These are phyloP conservation scores for Laspeyria flexula DNA, from an alignment of 2,888 invertebrate species.

Conservation along the genomic window DNA sequence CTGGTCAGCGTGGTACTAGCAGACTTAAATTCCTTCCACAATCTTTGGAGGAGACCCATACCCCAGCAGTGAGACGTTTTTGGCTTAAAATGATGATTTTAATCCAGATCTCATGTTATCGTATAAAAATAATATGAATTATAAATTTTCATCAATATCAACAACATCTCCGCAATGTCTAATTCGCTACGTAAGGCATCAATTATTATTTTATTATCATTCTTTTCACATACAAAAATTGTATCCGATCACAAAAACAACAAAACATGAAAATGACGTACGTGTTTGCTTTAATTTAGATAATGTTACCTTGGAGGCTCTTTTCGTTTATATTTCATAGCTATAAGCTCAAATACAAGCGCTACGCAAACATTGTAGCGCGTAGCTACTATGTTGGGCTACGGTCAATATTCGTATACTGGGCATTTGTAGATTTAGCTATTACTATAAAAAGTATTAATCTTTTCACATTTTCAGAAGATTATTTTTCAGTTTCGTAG, in stretches of 20 bases:
- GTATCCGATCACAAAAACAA: not conserved
- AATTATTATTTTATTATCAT: not conserved
- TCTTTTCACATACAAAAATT: not conserved
- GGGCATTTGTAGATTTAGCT: no score
- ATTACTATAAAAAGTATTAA: no score
- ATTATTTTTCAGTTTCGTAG: not conserved
- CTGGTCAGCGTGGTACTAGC: no score
- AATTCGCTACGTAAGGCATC: no score
- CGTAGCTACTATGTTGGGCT: slow-evolving; percentile 9
- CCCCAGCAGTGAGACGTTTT: no score
- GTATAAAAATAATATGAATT: no score
- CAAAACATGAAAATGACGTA: not conserved
- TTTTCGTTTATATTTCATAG: slow-evolving; percentile 16
- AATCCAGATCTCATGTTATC: no score
- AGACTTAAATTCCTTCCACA: no score
- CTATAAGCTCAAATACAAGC: slow-evolving; percentile 18
- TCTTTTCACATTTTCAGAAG: not conserved
- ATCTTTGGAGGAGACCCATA: no score
- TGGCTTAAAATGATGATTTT: no score
- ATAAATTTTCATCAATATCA: no score
- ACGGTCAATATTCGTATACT: slow-evolving; percentile 1
- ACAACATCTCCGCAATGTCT: no score
- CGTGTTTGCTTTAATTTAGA: slow-evolving; percentile 7
- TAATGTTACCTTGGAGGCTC: slow-evolving; percentile 8
- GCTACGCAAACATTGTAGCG: slow-evolving; percentile 20